Evolutionary conservation across 2,888 invertebrate genomes (phyloP), one percentile per base, ranked within the genome.

Genomic region (Cosmia pyralina): DNA sequence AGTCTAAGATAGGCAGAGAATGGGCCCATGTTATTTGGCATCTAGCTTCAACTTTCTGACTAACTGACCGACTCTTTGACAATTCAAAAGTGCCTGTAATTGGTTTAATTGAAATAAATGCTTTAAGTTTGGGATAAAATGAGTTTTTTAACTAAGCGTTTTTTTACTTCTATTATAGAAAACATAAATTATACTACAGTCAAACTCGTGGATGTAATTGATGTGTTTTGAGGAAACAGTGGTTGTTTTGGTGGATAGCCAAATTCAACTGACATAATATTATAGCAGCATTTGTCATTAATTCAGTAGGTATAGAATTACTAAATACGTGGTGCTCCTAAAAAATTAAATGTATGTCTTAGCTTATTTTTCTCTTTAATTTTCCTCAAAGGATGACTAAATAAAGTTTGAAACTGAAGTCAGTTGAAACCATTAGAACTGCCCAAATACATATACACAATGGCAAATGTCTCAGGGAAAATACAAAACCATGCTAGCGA

Each of bases 231-330:
- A 67, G 59, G 41, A 71, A 79, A 71, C 53, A 17, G 69, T 34
- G 58, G 44, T 70, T 58, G 52, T 76, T 68, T 84, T 85, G 86
- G 84, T 73, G 15, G 52, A 13, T 15, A 73, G 86, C 84, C 84
- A 84, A 85, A 77, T 69, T 46, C 28, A 62, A 46, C 48, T 68
- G 57, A 77, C 63, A 73, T 75, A 69, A 84, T 84, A 17, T 48
- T 65, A 60, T 55, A 52, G 50, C 28, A n/a, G 60, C 17, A 53
- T 75, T 82, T 67, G 67, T 69, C 75, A 78, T 59, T 59, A 57
- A 55, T 57, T 67, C 34, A 58, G 48, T n/a, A n/a, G n/a, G n/a
- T 62, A 22, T 13, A 41, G 13, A 63, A 48, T 72, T 63, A 11
- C 58, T 48, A 44, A 53, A 74, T 44, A 53, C 57, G 72, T 48